These are phyloP conservation scores for Pogonomyrmex californicus DNA, from an alignment of 1,140 invertebrate species.

Conservation along the genomic window DNA sequence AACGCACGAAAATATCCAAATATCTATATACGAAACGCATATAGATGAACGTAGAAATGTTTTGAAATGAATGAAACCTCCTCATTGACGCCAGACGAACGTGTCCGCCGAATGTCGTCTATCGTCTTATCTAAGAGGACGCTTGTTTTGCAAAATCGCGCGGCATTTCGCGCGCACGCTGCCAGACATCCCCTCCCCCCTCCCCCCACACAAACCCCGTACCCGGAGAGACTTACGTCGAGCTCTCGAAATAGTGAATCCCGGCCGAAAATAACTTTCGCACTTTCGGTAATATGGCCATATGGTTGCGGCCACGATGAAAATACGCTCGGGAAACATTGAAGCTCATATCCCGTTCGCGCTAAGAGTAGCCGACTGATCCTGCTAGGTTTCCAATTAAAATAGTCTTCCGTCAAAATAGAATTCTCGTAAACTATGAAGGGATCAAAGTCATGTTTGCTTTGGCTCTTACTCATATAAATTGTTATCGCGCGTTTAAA, in stretches of 20 bases:
- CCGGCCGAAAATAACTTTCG: conserved; percentile 43
- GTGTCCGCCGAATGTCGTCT: background rate
- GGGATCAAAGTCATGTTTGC: background rate
- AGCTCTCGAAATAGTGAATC: conserved; percentile 47
- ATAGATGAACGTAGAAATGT: background rate
- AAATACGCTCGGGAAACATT: conserved; percentile 40
- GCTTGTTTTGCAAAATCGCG: conserved; percentile 38
- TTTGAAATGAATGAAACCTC: conserved; percentile 53
- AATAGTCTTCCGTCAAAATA: conserved; percentile 37
- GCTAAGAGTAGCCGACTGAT: background rate
- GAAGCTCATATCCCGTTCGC: background rate
- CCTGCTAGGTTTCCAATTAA: conserved; percentile 14
- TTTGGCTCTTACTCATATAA: background rate
- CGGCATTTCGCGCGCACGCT: conserved; percentile 11
- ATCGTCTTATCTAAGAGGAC: conserved; percentile 52
- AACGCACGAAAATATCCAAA: too few relatives aligned
- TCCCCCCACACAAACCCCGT: conserved; percentile 9
- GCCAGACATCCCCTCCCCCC: conserved; percentile 14
- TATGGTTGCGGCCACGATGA: conserved; percentile 44
- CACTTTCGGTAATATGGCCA: conserved; percentile 55
- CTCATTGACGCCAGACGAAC: conserved; percentile 32
- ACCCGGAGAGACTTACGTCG: conserved; percentile 43
- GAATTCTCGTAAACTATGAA: background rate
- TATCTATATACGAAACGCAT: background rate
- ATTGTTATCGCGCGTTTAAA: background rate